Base-by-base conservation (phyloP, 2,113 vertebrate species). In the Gobiocypris rarus region DNA sequence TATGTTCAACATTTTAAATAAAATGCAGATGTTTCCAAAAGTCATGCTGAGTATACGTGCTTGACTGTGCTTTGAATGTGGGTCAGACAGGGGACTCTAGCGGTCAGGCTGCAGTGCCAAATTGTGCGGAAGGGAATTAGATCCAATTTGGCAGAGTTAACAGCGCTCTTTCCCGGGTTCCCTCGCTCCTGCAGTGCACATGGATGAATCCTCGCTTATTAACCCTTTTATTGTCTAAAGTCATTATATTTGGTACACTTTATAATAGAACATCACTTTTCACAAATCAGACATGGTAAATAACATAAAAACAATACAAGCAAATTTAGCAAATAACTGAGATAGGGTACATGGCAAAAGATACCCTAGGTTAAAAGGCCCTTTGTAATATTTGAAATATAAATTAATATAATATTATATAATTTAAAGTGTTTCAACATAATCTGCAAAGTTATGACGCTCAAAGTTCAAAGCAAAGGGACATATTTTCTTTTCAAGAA, bases 111-210 rank as follows among this genome's bases (percentile, higher is more conserved):
- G 80, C 75, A 78, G 83, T 77, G 89, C 24, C 61, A 86, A 89
- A 88, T 85, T 85, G 84, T 22, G 79, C 75, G 71, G 87, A 89
- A 86, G 71, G 69, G 67, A 82, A 75, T 52, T 48, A 48, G 83
- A 75, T 86, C 85, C 48, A 50, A 24, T 79, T 83, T 63, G 85
- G 19, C 63, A 3, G 43, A 11, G 71, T 63, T 81, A 83, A 81
- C 80, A 59, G 77, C 69, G 31, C 75, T 77, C 74, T 56, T 38
- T 61, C 43, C 45, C 17, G 34, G 50, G 52, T 65, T 70, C 75
- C 48, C 52, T 56, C 31, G 28, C 75, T 67, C 38, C 38, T 61
- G 43, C 34, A 50, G 48, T 79, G 56, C 67, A 70, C 81, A 83
- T 67, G 81, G 54, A 81, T 83, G 63, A 75, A 77, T 78, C 24